Conservation (phyloP, 1,140 invertebrate genomes). For the Cecropterus lyciades region DNA sequence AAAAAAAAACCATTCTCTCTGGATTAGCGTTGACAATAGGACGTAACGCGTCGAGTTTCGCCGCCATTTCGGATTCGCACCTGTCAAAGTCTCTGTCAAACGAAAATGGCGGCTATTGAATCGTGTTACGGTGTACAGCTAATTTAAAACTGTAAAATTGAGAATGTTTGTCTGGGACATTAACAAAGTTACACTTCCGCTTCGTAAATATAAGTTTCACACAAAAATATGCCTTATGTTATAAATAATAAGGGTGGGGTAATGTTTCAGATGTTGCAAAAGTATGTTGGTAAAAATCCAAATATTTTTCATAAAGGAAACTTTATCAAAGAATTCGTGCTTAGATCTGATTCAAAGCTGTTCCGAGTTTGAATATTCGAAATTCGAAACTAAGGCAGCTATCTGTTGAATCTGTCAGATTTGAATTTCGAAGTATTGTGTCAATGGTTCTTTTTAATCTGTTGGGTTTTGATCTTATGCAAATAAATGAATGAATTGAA, state of each 20-base stretch:
- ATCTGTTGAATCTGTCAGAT: slow-evolving; percentile 36
- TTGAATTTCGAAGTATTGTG: slow-evolving; percentile 36
- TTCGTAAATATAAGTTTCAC: background rate
- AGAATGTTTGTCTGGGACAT: slow-evolving; percentile 13
- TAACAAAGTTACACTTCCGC: background rate
- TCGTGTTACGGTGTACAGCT: background rate
- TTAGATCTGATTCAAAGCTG: slow-evolving; percentile 35
- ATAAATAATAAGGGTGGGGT: background rate
- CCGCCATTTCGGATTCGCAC: slow-evolving; percentile 5
- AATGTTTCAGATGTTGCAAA: background rate
- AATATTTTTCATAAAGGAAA: slow-evolving; percentile 37
- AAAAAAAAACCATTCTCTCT: slow-evolving; percentile 42
- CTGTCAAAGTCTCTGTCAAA: slow-evolving; percentile 17
- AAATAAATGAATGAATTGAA: no score
- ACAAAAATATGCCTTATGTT: background rate
- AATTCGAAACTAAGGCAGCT: slow-evolving; percentile 36
- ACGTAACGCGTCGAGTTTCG: slow-evolving; percentile 36
- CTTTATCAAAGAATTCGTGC: slow-evolving; percentile 34
- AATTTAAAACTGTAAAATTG: slow-evolving; percentile 7
- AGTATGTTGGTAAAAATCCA: slow-evolving; percentile 17
- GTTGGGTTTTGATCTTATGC: slow-evolving; percentile 20
- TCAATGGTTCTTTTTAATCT: slow-evolving; percentile 31
- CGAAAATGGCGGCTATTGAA: background rate
- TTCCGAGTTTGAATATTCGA: slow-evolving; percentile 37
- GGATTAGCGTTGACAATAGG: slow-evolving; percentile 47